Evolutionary conservation across 2,797 vertebrate species (phyloP).

Genomic region (Danio aesculapii): DNA sequence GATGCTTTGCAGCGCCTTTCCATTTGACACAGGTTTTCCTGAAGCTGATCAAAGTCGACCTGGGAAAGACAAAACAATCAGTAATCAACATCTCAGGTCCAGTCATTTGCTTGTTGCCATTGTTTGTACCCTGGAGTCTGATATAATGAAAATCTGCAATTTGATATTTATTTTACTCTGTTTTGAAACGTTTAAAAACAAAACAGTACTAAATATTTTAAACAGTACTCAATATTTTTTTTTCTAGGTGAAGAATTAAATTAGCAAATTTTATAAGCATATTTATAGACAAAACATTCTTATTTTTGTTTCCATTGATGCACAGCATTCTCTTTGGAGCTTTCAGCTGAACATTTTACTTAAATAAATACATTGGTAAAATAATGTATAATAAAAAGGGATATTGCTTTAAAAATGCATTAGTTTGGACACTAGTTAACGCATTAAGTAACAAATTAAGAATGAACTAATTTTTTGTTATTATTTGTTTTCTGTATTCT

Average conservation of each 20-base stretch:
- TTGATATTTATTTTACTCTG: neutral
- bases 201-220: no score
- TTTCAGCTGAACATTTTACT: neutral
- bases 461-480: no score
- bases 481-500: no score
- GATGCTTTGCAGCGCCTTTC: constrained; percentile 96
- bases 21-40: constrained; percentile 95
- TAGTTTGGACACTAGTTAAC: no score
- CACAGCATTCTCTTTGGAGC: neutral
- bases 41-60: constrained; percentile 98
- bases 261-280: no score
- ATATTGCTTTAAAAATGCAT: no score
- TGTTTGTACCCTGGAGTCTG: neutral
- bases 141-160: constrained; percentile 1
- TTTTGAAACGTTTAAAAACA: constrained; percentile 6
- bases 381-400: no score
- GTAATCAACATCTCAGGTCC: no score
- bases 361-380: neutral
- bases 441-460: no score
- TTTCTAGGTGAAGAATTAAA: no score
- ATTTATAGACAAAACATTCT: neutral
- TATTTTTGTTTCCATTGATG: neutral
- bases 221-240: no score
- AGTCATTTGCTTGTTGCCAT: neutral
- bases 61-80: constrained; percentile 61